Evolutionary conservation across 2,888 invertebrate genomes (phyloP).

Genomic region (Helleia helle): DNA sequence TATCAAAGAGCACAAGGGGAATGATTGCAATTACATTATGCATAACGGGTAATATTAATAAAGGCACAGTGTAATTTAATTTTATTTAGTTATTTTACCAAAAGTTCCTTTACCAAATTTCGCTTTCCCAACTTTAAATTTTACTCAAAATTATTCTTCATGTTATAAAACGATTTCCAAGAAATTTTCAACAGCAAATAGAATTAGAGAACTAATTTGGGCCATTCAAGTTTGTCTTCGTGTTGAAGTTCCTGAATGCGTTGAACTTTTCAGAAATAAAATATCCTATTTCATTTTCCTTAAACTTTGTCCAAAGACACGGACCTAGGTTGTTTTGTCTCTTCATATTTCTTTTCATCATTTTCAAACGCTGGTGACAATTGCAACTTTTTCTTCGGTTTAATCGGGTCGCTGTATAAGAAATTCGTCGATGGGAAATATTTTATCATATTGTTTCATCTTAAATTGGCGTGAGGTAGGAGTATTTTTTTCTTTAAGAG

Average conservation of each 20-base stretch:
- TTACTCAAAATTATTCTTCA: constrained; percentile 15
- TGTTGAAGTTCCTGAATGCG: constrained; percentile 22
- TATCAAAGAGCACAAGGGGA: neutral
- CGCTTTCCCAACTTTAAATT: constrained; percentile 10
- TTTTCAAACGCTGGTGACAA: neutral
- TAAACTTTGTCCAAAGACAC: constrained; percentile 17
- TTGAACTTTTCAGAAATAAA: constrained; percentile 24
- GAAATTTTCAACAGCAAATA: constrained; percentile 25
- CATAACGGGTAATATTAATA: constrained; percentile 3
- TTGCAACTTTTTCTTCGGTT: neutral
- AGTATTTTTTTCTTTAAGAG: no score
- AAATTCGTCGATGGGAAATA: neutral
- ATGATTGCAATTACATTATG: constrained; percentile 3
- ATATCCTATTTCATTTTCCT: constrained; percentile 23
- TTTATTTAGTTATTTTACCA: constrained; percentile 8
- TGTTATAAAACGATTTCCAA: constrained; percentile 22
- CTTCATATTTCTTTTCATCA: constrained; percentile 2
- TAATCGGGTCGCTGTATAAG: neutral
- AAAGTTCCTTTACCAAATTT: constrained; percentile 9
- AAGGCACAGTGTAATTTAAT: constrained; percentile 7
- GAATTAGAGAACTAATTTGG: constrained; percentile 27
- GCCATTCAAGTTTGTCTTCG: constrained; percentile 24
- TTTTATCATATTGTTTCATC: no score
- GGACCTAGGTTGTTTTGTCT: constrained; percentile 7
- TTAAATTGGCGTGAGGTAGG: no score